These are phyloP conservation scores for Acholoe squamosa DNA, from an alignment of 2,888 invertebrate genomes.

Conservation along the genomic window DNA sequence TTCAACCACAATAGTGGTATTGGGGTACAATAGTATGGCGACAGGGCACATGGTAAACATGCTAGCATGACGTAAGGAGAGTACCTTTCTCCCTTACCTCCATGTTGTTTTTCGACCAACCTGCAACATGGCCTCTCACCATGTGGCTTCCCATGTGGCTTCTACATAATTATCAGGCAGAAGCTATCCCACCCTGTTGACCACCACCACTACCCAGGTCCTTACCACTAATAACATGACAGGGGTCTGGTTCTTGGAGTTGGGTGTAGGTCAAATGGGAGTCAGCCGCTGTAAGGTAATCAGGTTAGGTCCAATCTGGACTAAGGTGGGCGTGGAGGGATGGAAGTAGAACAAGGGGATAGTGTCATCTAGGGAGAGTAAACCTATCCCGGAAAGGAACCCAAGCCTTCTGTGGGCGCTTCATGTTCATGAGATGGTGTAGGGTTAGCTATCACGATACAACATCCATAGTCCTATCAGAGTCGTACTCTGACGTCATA, in stretches of 20 bases:
- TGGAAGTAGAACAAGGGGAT: too few relatives aligned
- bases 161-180: not conserved
- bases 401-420: too few relatives aligned
- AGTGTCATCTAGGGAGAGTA: too few relatives aligned
- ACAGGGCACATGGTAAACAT: not conserved
- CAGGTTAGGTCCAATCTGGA: not conserved
- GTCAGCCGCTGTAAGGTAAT: not conserved
- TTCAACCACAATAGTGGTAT: too few relatives aligned
- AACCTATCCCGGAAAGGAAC: too few relatives aligned
- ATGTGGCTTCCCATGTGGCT: constrained; percentile 27
- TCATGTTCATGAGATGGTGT: too few relatives aligned
- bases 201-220: not conserved
- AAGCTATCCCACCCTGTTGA: not conserved
- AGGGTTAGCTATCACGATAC: too few relatives aligned
- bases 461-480: too few relatives aligned
- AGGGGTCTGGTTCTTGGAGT: not conserved
- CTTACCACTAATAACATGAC: not conserved
- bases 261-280: not conserved
- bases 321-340: too few relatives aligned
- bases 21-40: not conserved
- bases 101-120: not conserved
- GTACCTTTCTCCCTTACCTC: not conserved
- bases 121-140: constrained; percentile 19
- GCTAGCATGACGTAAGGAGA: not conserved
- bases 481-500: too few relatives aligned